These are phyloP conservation scores for Hormaphis cornu DNA, from an alignment of 1,140 invertebrate genomes.

Conservation along the genomic window DNA sequence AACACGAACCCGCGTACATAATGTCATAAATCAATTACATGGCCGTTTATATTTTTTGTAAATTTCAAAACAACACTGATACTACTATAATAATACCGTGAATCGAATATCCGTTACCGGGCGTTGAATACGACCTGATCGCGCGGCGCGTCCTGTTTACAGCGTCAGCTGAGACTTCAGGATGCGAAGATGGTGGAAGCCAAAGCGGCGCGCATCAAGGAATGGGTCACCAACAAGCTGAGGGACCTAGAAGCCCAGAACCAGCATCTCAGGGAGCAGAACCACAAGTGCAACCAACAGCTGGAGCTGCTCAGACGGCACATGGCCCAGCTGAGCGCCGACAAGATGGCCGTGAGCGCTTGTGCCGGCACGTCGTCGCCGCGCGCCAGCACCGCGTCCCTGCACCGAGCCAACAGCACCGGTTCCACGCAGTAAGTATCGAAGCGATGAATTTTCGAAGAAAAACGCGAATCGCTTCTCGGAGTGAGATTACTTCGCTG, in stretches of 20 bases:
- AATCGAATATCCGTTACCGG: no score
- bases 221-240: slow-evolving; percentile 95
- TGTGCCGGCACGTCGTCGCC: slow-evolving; percentile 35
- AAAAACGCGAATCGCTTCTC: no score
- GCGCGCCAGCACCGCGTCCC: slow-evolving; percentile 23
- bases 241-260: slow-evolving; percentile 89
- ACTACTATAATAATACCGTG: no score
- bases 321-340: slow-evolving; percentile 52
- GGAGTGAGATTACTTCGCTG: no score
- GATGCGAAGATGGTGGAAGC: slow-evolving; percentile 88
- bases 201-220: slow-evolving; percentile 91
- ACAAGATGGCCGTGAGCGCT: slow-evolving; percentile 36
- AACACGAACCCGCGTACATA: no score
- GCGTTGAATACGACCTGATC: no score
- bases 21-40: no score
- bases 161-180: slow-evolving; percentile 74
- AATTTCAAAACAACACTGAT: no score
- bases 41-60: no score
- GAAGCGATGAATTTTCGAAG: no score
- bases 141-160: no score
- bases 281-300: slow-evolving; percentile 89
- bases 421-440: slow-evolving; percentile 37
- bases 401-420: slow-evolving; percentile 37
- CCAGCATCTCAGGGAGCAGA: slow-evolving; percentile 78
- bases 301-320: slow-evolving; percentile 76